A percentile compares a stretch with the other conserved stretches of the same genome.
Evolutionary conservation across 2,113 vertebrate genomes (phyloP).

Genomic region (Menidia beryllina): DNA sequence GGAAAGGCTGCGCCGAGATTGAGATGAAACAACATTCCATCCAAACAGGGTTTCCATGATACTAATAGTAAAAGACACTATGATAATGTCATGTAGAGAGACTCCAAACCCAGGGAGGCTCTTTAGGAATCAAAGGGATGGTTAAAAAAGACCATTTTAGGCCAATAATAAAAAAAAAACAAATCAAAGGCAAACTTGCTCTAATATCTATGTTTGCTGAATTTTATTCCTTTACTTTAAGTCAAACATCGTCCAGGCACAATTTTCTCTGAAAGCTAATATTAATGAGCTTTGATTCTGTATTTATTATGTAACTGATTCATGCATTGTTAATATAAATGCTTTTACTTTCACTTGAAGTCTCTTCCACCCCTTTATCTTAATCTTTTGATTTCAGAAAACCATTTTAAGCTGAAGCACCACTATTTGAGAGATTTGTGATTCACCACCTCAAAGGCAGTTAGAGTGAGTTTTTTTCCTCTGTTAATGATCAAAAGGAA

Average conservation of each 20-base stretch:
- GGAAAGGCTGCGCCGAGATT: slow-evolving; percentile 37
- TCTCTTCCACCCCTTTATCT: background rate
- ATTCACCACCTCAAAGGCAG: slow-evolving; percentile 5
- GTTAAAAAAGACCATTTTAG: slow-evolving; percentile 2
- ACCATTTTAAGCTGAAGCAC: slow-evolving; percentile 2
- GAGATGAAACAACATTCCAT: slow-evolving; percentile 51
- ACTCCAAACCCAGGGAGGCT: slow-evolving; percentile 4
- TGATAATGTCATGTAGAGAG: slow-evolving; percentile 28
- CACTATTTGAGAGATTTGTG: slow-evolving; percentile 3
- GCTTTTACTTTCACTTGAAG: background rate
- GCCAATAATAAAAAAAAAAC: slow-evolving; percentile 3
- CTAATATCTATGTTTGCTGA: background rate
- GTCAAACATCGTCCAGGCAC: background rate
- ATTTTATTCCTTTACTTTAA: slow-evolving; percentile 18
- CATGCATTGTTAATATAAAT: background rate
- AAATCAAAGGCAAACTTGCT: slow-evolving; percentile 3
- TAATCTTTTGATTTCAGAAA: background rate
- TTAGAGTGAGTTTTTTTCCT: slow-evolving; percentile 7
- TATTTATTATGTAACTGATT: slow-evolving; percentile 19
- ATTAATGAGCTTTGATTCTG: background rate
- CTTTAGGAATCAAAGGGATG: background rate
- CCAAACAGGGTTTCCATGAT: slow-evolving; percentile 27
- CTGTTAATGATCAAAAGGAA: background rate
- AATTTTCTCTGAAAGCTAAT: too few species aligned
- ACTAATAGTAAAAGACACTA: slow-evolving; percentile 16